phyloP scores from a whole-genome alignment of 1,140 invertebrate genomes.

The Lepidostoma basale region DNA sequence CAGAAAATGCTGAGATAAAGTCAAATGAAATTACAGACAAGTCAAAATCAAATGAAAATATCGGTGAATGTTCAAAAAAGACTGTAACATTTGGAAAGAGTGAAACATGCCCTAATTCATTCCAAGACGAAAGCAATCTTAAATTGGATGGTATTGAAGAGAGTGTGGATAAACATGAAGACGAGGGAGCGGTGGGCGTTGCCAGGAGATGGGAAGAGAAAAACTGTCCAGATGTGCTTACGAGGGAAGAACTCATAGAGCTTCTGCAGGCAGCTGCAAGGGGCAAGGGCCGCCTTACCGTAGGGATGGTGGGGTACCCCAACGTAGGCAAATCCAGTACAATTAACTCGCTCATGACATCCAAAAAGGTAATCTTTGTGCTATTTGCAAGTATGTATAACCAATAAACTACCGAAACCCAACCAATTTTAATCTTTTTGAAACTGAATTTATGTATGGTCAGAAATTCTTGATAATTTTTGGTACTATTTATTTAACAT shows the following conservation, averaged over 20 bases:
- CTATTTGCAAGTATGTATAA: conserved; percentile 2
- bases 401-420: too few species aligned
- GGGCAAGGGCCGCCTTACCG: conserved; percentile 70
- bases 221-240: conserved; percentile 62
- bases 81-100: conserved; percentile 6
- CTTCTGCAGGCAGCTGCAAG: conserved; percentile 75
- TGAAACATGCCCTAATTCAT: neutral
- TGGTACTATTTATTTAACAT: too few species aligned
- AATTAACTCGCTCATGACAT: conserved; percentile 89
- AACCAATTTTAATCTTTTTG: too few species aligned
- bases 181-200: neutral
- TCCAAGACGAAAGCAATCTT: neutral
- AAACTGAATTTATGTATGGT: too few species aligned
- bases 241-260: conserved; percentile 65
- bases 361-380: conserved; percentile 75
- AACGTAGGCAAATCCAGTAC: conserved; percentile 99
- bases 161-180: neutral
- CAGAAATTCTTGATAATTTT: too few species aligned
- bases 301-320: conserved; percentile 97
- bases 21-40: neutral
- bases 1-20: conserved; percentile 47
- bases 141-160: neutral
- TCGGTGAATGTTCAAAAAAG: neutral
- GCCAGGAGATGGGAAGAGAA: conserved; percentile 33
- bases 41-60: neutral